Base-by-base conservation (phyloP, 2,888 invertebrate genomes). In the Crossocerus cetratus region DNA sequence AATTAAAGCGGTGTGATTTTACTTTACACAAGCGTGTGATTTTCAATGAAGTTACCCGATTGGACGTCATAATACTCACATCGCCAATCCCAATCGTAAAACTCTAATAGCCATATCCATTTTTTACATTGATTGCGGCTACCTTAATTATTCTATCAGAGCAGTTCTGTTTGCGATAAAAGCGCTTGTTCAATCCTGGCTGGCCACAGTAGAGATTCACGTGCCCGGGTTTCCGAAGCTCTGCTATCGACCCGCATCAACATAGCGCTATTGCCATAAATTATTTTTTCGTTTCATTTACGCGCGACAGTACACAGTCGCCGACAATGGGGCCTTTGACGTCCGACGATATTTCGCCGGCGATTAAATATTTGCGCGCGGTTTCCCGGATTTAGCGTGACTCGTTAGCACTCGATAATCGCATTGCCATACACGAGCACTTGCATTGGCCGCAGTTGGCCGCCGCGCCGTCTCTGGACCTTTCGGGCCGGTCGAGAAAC, bases 21-120 rank as follows among this genome's bases (percentile, higher is more conserved):
- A n/a, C n/a, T n/a, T n/a, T n/a, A n/a, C n/a, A n/a, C n/a, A n/a
- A n/a, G 70, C 73, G 76, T 65, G 72, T 76, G 76, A 82, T 82
- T 79, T 81, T 81, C 78, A 79, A 83, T 83, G 77, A 76, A 77
- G 82, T 82, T 82, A 81, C 79, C 68, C n/a, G n/a, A 79, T 79
- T 82, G 79, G 79, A 83, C 66, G 73, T 59, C 69, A 81, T 83
- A 76, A n/a, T n/a, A n/a, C n/a, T n/a, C n/a, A n/a, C n/a, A n/a
- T n/a, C n/a, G n/a, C n/a, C n/a, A n/a, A n/a, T n/a, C n/a, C n/a
- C n/a, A n/a, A n/a, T n/a, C n/a, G n/a, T n/a, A n/a, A 43, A 13
- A 13, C 72, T 74, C 70, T 78, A 83, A 79, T 78, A 73, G 76
- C 72, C 65, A 76, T n/a, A n/a, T 82, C 65, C 68, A 73, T 65